phyloP scores from a whole-genome alignment of 2,797 vertebrate genomes.

The Arnoldichthys spilopterus region DNA sequence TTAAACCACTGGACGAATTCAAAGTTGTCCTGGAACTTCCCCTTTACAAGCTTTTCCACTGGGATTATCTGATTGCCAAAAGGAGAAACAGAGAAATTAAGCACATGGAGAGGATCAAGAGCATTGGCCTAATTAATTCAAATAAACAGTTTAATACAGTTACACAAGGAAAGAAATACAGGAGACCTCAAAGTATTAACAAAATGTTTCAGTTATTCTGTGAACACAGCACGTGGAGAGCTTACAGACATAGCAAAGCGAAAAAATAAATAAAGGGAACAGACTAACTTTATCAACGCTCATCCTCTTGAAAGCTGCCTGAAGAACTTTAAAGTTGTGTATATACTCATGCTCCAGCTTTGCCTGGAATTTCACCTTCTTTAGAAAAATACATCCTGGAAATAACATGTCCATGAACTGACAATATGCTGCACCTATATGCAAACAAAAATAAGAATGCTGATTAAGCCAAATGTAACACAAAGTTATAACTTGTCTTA shows the following conservation, averaged over 20 bases:
- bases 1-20: slow-evolving; percentile 99
- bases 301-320: slow-evolving; percentile 98
- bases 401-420: slow-evolving; percentile 99
- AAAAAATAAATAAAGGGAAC: slow-evolving; percentile 2
- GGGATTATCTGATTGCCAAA: slow-evolving; percentile 87
- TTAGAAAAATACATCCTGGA: slow-evolving; percentile 92
- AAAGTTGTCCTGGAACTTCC: slow-evolving; percentile 99
- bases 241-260: neutral
- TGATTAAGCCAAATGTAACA: slow-evolving; percentile 17
- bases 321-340: slow-evolving; percentile 98
- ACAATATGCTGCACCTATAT: slow-evolving; percentile 92
- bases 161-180: neutral
- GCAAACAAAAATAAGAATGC: slow-evolving; percentile 23
- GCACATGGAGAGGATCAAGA: neutral
- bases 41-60: slow-evolving; percentile 95
- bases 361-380: slow-evolving; percentile 98
- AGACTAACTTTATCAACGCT: slow-evolving; percentile 92
- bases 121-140: neutral
- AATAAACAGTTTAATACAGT: neutral
- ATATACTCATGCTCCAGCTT: slow-evolving; percentile 97
- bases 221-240: neutral
- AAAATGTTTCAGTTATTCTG: neutral
- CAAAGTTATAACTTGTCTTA: neutral
- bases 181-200: too few species aligned
- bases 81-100: neutral